Percentiles rank a stretch among this genome's conserved stretches.
phyloP scores from a whole-genome alignment of 2,113 vertebrate genomes.

The Catharus minimus region DNA sequence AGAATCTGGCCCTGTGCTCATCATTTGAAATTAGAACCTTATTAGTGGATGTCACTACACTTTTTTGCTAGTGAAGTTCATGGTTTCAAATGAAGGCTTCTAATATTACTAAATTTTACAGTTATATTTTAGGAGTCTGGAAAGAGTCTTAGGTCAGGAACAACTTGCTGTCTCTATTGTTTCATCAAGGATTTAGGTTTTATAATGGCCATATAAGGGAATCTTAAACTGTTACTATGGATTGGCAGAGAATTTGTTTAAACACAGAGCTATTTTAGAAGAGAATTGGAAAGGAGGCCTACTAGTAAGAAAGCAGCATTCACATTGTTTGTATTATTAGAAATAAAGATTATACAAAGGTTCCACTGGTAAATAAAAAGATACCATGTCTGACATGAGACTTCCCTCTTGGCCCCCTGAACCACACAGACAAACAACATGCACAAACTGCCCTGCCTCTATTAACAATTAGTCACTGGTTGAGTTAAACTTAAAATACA shows the following conservation, averaged over 20 bases:
- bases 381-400: conserved; percentile 10
- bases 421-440: conserved; percentile 2
- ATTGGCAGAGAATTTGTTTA: conserved; percentile 72
- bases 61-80: conserved; percentile 1
- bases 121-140: conserved; percentile 38
- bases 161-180: conserved; percentile 58
- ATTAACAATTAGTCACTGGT: not conserved
- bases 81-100: conserved; percentile 5
- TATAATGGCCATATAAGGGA: conserved; percentile 66
- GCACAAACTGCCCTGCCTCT: not conserved
- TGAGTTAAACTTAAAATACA: not conserved
- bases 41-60: not conserved
- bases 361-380: conserved; percentile 68
- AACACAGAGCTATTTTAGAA: conserved; percentile 72
- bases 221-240: conserved; percentile 63
- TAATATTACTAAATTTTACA: conserved; percentile 28
- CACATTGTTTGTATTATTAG: conserved; percentile 28
- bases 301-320: conserved; percentile 42
- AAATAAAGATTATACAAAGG: conserved; percentile 63
- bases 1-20: not conserved
- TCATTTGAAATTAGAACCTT: conserved; percentile 26
- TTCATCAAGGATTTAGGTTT: conserved; percentile 64
- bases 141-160: conserved; percentile 47
- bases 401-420: not conserved
- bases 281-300: conserved; percentile 61